Conservation (phyloP, 2,113 vertebrate genomes). For the Isurus oxyrinchus region DNA sequence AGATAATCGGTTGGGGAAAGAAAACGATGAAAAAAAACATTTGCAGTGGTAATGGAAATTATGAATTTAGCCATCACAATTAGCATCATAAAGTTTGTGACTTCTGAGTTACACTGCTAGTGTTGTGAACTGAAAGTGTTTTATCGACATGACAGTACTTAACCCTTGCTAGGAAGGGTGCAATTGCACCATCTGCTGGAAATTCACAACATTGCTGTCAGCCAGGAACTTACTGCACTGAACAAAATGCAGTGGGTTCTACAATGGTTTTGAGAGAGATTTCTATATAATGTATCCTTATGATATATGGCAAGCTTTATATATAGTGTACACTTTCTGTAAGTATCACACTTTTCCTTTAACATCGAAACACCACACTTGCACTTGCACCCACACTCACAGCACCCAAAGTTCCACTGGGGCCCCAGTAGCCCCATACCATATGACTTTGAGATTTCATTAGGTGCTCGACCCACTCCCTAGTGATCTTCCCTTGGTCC, state of each 20-base stretch:
- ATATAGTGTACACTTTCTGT: background rate
- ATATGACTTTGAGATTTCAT: too few species aligned
- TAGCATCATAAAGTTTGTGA: background rate
- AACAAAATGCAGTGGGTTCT: background rate
- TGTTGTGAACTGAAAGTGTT: background rate
- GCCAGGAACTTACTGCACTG: background rate
- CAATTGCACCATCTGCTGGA: constrained; percentile 23
- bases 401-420: background rate
- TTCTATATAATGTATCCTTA: background rate
- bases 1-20: background rate
- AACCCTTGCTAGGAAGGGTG: background rate
- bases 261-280: background rate
- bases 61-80: background rate
- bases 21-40: background rate
- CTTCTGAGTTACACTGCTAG: background rate
- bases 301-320: background rate
- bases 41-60: background rate
- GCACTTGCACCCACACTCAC: background rate
- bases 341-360: background rate
- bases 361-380: background rate
- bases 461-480: background rate
- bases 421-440: too few species aligned
- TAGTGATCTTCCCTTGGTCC: background rate
- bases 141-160: background rate
- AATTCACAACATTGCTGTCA: background rate